Base-by-base conservation (phyloP, 2,888 invertebrate species). In the Priocnemis perturbator region DNA sequence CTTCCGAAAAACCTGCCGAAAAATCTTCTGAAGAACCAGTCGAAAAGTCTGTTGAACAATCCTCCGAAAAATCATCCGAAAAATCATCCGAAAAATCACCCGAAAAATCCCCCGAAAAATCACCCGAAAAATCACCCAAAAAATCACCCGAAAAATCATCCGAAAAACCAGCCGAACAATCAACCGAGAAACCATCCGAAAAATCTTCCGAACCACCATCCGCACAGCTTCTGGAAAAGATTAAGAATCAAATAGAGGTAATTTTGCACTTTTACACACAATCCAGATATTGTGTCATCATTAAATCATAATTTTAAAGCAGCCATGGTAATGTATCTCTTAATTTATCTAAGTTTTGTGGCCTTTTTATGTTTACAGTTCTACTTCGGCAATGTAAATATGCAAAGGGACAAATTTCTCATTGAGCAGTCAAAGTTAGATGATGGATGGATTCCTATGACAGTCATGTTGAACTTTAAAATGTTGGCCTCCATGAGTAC, bases 401-500 rank as follows among this genome's bases (percentile, higher is more conserved):
- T 99, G 61, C 94, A 95, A 0, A 93, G 95, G 69, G 99, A 99
- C 88, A 97, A 96, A 89, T 99, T 98, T 87, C 91, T 99, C n/a
- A 93, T 94, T 81, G 95, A 96, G 71, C 95, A 97, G 90, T 93
- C 95, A 0, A 93, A 93, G 78, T 91, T 95, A 74, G 95, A 97
- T 78, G 95, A 97, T 63, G 98, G 96, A 2, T 97, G 99, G 99
- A 93, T 99, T 20, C 93, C 96, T 0, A 87, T 99, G 56, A 93
- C 94, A 0, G 93, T 95, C 0, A 92, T 99, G 89, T 90, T 95
- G 57, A 97, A 94, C 69, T 99, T 99, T 88, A 97, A 98, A 89
- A 92, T 98, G 21, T 91, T 99, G 21, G 92, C 94, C 0, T 90
- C 92, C 44, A 87, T 98, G 15, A 92, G 93, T 0, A 92, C 90